These are phyloP conservation scores for Taphrorychus bicolor DNA, from an alignment of 2,888 invertebrate genomes.

Conservation along the genomic window DNA sequence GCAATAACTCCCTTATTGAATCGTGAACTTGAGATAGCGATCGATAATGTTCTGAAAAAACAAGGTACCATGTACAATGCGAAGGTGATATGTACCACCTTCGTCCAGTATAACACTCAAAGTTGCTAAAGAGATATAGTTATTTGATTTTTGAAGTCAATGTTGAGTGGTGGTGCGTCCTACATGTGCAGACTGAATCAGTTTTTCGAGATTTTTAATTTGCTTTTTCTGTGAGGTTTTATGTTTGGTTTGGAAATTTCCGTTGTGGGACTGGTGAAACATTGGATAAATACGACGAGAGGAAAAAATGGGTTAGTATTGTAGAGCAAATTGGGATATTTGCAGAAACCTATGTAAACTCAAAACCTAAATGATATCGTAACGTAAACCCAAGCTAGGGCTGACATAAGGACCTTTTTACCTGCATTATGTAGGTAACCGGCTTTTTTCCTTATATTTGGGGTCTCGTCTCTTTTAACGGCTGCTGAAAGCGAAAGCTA, in stretches of 20 bases:
- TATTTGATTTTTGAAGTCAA: conserved; percentile 31
- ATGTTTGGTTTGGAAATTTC: no score
- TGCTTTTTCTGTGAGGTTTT: no score
- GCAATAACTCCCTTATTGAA: conserved; percentile 22
- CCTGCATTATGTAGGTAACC: no score
- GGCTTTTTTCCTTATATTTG: no score
- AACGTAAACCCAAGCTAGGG: no score
- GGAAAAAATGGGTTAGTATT: conserved; percentile 49
- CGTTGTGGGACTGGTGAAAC: no score
- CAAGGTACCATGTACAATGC: conserved; percentile 23
- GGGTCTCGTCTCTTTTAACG: no score
- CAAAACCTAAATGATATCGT: no score
- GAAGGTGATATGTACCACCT: conserved; percentile 33
- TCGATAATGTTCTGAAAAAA: conserved; percentile 47
- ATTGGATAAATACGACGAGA: neutral
- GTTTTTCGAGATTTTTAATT: no score
- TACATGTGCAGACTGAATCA: no score
- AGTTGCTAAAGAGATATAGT: conserved; percentile 31
- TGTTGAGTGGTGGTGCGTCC: conserved; percentile 14
- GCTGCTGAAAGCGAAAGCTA: no score
- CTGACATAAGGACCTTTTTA: no score
- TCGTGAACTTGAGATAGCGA: conserved; percentile 54
- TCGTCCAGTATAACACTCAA: conserved; percentile 34
- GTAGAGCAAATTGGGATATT: neutral
- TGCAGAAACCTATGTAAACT: neutral